Evolutionary conservation across 2,888 invertebrate genomes (phyloP).

Genomic region (Hydroisotoma schaefferi): DNA sequence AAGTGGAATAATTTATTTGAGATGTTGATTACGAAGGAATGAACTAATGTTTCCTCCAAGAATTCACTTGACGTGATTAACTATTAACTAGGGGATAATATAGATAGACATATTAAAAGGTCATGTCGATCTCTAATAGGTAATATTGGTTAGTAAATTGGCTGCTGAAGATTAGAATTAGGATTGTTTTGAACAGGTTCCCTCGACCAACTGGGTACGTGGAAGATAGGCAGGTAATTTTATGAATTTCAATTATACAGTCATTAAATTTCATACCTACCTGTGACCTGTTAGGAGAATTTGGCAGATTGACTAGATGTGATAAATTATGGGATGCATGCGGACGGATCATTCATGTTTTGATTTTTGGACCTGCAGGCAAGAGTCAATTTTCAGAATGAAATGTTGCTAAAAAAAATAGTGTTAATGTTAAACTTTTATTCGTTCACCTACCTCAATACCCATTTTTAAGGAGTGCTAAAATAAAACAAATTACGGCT

Average conservation of each 20-base stretch:
- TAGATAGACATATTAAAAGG: slow-evolving; percentile 16
- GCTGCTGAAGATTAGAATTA: neutral
- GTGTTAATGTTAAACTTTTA: too few species aligned
- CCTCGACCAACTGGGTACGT: too few species aligned
- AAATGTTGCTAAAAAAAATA: too few species aligned
- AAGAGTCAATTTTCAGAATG: too few species aligned
- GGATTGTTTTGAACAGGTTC: neutral
- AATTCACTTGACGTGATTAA: slow-evolving; percentile 11
- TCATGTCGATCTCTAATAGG: neutral
- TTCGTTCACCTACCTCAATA: too few species aligned
- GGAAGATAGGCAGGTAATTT: neutral
- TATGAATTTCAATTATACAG: slow-evolving; percentile 7
- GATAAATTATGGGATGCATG: slow-evolving; percentile 13
- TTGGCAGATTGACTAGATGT: slow-evolving; percentile 12
- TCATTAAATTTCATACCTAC: slow-evolving; percentile 11
- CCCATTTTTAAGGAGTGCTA: too few species aligned
- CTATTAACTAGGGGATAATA: slow-evolving; percentile 12
- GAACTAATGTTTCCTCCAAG: slow-evolving; percentile 9
- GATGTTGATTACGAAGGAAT: slow-evolving; percentile 19
- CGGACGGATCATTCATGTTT: too few species aligned
- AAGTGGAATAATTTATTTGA: slow-evolving; percentile 16
- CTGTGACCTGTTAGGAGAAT: neutral
- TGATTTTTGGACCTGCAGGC: too few species aligned
- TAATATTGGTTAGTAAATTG: neutral
- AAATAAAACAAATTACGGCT: too few species aligned